phyloP scores from a whole-genome alignment of 2,888 invertebrate species.

The Synergus itoensis region DNA sequence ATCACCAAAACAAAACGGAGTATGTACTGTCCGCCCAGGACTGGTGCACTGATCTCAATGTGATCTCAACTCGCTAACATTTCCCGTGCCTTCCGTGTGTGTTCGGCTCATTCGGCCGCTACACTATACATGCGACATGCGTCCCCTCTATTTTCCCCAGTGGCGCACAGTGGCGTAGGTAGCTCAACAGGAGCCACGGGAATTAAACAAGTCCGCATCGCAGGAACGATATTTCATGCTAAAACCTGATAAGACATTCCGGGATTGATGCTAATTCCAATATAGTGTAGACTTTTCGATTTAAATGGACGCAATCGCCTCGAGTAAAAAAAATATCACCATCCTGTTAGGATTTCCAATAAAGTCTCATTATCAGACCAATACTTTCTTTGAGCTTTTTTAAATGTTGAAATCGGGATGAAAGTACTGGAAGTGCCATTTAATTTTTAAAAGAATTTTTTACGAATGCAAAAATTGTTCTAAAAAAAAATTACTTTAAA shows the following conservation, averaged over 20 bases:
- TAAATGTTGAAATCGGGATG: too few species aligned
- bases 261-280: background rate
- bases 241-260: background rate
- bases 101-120: background rate
- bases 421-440: too few species aligned
- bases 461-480: too few species aligned
- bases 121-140: conserved; percentile 15
- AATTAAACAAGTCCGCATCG: background rate
- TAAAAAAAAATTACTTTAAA: too few species aligned
- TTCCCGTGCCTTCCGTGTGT: conserved; percentile 1
- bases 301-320: too few species aligned
- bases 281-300: background rate
- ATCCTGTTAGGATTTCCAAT: too few species aligned
- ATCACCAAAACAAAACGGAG: background rate
- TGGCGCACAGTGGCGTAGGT: conserved; percentile 31
- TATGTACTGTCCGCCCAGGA: background rate
- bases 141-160: conserved; percentile 24
- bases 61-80: conserved; percentile 3
- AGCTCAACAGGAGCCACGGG: background rate
- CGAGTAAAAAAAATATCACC: too few species aligned
- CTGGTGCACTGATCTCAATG: conserved; percentile 17
- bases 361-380: too few species aligned
- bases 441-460: too few species aligned
- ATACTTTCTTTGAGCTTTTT: too few species aligned
- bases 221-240: background rate